Evolutionary conservation across 2,797 vertebrate genomes (phyloP), one percentile per base, ranked within the genome.

Genomic region (Carduelis carduelis): DNA sequence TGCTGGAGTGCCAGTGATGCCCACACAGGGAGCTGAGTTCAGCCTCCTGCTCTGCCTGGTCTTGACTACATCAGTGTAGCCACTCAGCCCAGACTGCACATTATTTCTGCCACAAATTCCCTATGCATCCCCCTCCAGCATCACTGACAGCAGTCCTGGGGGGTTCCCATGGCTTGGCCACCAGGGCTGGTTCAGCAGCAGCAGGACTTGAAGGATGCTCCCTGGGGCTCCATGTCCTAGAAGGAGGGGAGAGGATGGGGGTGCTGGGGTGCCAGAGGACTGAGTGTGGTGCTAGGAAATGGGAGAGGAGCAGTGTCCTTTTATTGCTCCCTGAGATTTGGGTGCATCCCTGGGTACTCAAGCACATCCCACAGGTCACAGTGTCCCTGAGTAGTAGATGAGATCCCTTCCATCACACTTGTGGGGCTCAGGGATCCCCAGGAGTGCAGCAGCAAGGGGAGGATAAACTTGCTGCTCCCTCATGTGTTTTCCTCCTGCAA

Each of bases 381-480:
- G n/a, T 23, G 24, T 72, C 39, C 39, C 28, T 44, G 53, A 47
- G 57, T 41, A 17, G 15, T 15, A 19, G 19, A 4, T 50, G 64
- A 41, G 28, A 64, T 93, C 53, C 44, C 32, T 78, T 83, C 39
- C 68, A 30, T 53, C 43, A 5, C 64, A 41, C 56, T 22, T 49
- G 41, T 35, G 66, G 53, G 65, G 53, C 53, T 78, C 49, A 56
- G 5, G 57, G 80, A 87, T 74, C 64, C 11, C 30, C 0, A 0
- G 56, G 57, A 86, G 39, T 34, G 53, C 79, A 80, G 50, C 79
- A 68, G 60, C 53, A n/a, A 77, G 56, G 68, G 47, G 61, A 90
- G 57, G 80, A 71, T 92, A 90, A 86, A 86, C 70, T 79, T 50
- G 69, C 65, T 88, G 77, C 71, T 92, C 53, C 72, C 49, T 91